These are phyloP conservation scores for Anhinga rufa DNA, from an alignment of 2,113 vertebrate genomes.

Conservation along the genomic window DNA sequence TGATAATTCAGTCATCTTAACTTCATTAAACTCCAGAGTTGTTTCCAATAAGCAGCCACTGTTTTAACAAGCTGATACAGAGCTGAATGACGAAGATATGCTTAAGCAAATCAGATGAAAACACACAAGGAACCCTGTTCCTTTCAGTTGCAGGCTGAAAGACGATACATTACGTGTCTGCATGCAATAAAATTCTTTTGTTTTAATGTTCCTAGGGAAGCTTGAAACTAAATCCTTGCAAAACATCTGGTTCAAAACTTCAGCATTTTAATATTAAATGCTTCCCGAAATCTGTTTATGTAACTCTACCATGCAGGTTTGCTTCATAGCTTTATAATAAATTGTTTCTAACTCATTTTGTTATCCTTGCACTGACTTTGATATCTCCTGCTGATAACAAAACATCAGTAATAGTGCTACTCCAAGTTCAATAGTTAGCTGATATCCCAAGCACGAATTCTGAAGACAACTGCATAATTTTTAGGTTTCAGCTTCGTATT, in stretches of 20 bases:
- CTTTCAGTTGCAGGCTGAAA: constrained; percentile 27
- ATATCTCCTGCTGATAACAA: constrained; percentile 31
- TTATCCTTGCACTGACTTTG: constrained; percentile 32
- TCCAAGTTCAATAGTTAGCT: constrained; percentile 9
- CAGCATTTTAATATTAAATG: constrained; percentile 55
- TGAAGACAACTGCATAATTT: neutral
- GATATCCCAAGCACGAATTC: neutral
- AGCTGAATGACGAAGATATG: neutral
- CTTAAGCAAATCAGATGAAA: constrained; percentile 27
- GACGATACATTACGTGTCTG: constrained; percentile 1
- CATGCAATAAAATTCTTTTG: constrained; percentile 41
- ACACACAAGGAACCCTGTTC: neutral
- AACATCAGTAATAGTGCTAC: neutral
- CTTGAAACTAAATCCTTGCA: constrained; percentile 41
- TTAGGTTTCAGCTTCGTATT: neutral
- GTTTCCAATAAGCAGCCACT: neutral
- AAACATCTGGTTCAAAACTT: constrained; percentile 46
- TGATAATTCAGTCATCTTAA: neutral
- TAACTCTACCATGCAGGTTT: constrained; percentile 6
- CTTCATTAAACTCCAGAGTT: neutral
- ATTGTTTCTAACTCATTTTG: constrained; percentile 26
- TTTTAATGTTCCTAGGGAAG: constrained; percentile 41
- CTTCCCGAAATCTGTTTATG: constrained; percentile 50
- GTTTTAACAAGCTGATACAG: neutral
- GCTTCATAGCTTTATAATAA: constrained; percentile 11